Base-by-base conservation (phyloP, 2,888 invertebrate genomes). In the Pyrrhosoma nymphula region DNA sequence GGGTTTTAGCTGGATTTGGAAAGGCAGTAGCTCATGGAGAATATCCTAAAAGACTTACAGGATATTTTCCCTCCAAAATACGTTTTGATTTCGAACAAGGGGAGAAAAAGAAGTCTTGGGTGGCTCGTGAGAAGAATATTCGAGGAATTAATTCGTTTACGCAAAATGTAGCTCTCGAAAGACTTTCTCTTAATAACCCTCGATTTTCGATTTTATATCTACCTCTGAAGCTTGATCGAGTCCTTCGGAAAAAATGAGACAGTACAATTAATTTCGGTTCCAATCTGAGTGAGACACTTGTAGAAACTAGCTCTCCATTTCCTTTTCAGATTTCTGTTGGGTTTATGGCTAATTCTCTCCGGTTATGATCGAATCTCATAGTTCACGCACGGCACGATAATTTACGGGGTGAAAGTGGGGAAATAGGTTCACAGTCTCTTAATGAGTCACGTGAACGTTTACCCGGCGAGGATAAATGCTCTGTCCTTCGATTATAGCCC, bases 391-490 rank as follows among this genome's bases (percentile, higher is more conserved):
- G 82, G 26, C 35, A 4, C 30, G 18, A 35, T 82, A 6, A 35
- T 1, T 82, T 35, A 35, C 35, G 30, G 35, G 35, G 35, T 82
- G 82, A 82, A 35, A 30, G 82, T 16, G 82, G n/a, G 82, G 18
- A 82, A 82, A 82, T 82, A 82, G 35, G 82, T 82, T 82, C 82
- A 82, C 26, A 35, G 82, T 82, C 82, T 14, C 30, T 82, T 30
- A 26, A 82, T 30, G 35, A 35, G 82, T 82, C 82, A 14, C 35
- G 82, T 82, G 82, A 82, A 35, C 82, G 82, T 82, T 82, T 82
- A 82, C 30, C 20, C 12, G 35, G 14, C 10, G n/a, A 14, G 82
- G 35, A 35, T 82, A 82, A 82, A 18, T 35, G 82, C 82, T 26
- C 30, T 18, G 35, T 82, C 30, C 82, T 35, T 16, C 35, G 10